These are phyloP conservation scores for Caenorhabditis becei DNA, from an alignment of 2,888 invertebrate species.

Conservation along the genomic window DNA sequence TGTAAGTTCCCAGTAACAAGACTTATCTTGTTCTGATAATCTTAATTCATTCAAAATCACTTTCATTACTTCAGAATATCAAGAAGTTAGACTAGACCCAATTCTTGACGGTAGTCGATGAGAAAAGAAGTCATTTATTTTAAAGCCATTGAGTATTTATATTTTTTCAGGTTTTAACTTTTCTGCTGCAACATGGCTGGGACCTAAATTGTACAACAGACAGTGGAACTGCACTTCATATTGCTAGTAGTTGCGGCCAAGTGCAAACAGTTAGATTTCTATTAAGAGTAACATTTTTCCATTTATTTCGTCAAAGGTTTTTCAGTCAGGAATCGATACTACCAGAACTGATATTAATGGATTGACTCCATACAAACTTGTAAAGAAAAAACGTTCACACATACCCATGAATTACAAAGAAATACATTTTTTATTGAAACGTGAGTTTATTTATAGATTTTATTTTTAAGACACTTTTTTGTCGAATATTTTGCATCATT, in stretches of 20 bases:
- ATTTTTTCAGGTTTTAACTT: constrained; percentile 75
- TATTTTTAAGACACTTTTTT: too few species aligned
- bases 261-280: constrained; percentile 83
- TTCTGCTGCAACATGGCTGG: constrained; percentile 83
- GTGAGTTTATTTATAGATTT: constrained; percentile 74
- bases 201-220: constrained; percentile 83
- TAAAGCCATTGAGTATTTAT: too few species aligned
- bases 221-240: constrained; percentile 83
- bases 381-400: constrained; percentile 82
- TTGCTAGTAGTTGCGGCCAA: constrained; percentile 83
- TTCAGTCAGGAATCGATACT: constrained; percentile 83
- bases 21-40: too few species aligned
- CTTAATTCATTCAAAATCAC: too few species aligned
- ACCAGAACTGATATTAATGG: constrained; percentile 83
- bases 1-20: too few species aligned
- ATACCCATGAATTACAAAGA: constrained; percentile 83
- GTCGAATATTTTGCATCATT: too few species aligned
- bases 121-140: too few species aligned
- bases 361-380: constrained; percentile 83
- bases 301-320: too few species aligned
- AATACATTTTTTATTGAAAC: constrained; percentile 83
- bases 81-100: too few species aligned
- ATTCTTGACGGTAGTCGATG: too few species aligned
- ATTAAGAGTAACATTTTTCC: too few species aligned
- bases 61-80: too few species aligned